phyloP scores from a whole-genome alignment of 2,888 invertebrate species.

The Microctonus aethiopoides region DNA sequence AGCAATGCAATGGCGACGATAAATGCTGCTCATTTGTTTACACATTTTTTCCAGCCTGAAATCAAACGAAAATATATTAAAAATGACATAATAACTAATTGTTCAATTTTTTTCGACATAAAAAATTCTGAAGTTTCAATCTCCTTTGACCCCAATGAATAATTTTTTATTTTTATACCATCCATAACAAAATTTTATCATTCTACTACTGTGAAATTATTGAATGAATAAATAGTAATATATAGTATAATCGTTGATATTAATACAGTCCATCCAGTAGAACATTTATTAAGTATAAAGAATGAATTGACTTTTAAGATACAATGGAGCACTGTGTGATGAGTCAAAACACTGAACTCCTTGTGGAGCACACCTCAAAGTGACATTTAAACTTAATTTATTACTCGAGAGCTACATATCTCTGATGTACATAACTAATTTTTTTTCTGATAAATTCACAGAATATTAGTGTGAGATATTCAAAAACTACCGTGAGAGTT shows the following conservation, averaged over 20 bases:
- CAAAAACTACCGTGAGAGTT: not conserved
- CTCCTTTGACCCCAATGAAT: not conserved
- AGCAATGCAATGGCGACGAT: no score
- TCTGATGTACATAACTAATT: not conserved
- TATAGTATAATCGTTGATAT: not conserved
- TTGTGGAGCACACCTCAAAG: slow-evolving; percentile 48
- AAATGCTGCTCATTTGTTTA: no score
- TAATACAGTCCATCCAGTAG: not conserved
- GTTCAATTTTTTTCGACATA: no score
- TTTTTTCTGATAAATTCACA: not conserved
- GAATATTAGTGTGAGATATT: not conserved
- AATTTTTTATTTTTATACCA: not conserved
- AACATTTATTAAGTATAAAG: slow-evolving; percentile 46
- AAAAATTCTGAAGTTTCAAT: no score
- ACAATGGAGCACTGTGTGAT: slow-evolving; percentile 62
- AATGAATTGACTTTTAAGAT: slow-evolving; percentile 53
- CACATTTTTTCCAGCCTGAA: no score
- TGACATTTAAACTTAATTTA: slow-evolving; percentile 44
- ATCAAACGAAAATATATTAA: no score
- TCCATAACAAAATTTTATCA: not conserved
- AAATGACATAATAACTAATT: no score
- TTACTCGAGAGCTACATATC: not conserved
- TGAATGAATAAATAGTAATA: not conserved
- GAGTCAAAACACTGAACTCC: slow-evolving; percentile 55
- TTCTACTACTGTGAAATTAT: not conserved